phyloP scores from a whole-genome alignment of 2,797 vertebrate genomes.

The Phalanger gymnotis region DNA sequence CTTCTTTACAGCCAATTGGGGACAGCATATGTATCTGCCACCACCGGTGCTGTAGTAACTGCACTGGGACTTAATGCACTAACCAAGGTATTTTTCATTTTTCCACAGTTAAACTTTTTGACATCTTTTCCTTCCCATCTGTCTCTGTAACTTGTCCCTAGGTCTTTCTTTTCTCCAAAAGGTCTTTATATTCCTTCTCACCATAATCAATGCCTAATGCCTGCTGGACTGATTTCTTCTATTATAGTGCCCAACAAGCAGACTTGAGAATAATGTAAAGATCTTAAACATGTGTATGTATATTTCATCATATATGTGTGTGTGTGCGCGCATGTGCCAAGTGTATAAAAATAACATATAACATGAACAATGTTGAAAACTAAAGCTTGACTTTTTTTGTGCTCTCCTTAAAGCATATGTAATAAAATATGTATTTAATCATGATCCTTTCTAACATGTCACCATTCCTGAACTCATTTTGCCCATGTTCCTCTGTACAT shows the following conservation, averaged over 20 bases:
- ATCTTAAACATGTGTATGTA: neutral
- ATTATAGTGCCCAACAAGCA: neutral
- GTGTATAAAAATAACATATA: neutral
- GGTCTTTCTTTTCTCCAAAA: neutral
- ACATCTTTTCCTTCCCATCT: neutral
- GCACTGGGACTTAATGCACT: constrained; percentile 97
- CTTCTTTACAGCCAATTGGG: constrained; percentile 94
- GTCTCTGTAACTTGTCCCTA: neutral
- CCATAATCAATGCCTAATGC: neutral
- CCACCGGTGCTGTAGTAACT: constrained; percentile 95
- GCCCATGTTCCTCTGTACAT: neutral
- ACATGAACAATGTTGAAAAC: neutral
- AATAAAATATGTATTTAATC: neutral
- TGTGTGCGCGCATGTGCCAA: neutral
- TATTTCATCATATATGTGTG: neutral
- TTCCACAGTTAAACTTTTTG: fast-evolving
- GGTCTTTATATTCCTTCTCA: neutral
- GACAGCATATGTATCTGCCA: constrained; percentile 96
- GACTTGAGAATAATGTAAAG: neutral
- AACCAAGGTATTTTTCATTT: constrained; percentile 91
- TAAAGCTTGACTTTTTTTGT: neutral
- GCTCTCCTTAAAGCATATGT: neutral
- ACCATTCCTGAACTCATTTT: neutral
- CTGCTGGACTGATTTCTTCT: neutral
- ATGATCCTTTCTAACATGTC: neutral